Conservation (phyloP, 2,888 invertebrate species). For the Callimorpha dominula region DNA sequence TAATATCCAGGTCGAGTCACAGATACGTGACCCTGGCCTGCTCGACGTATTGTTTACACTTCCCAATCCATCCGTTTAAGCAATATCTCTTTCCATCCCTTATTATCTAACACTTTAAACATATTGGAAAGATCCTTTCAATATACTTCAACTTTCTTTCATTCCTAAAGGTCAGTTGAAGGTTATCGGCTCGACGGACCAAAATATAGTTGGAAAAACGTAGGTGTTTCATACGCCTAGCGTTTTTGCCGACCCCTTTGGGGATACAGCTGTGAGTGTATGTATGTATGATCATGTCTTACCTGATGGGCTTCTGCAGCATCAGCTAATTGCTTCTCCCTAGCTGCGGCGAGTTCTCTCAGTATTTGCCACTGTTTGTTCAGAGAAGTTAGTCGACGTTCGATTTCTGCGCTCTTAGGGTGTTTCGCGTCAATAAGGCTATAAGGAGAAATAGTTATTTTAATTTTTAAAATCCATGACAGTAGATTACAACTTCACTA, state of each 20-base stretch:
- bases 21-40: too few species aligned
- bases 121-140: too few species aligned
- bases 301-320: slow-evolving; percentile 97
- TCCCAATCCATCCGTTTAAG: too few species aligned
- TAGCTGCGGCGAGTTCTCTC: slow-evolving; percentile 89
- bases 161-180: too few species aligned
- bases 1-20: too few species aligned
- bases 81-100: too few species aligned
- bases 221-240: too few species aligned
- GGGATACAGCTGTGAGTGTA: background rate
- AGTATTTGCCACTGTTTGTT: slow-evolving; percentile 96
- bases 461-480: background rate
- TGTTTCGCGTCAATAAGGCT: slow-evolving; percentile 93
- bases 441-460: slow-evolving; percentile 16
- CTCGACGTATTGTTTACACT: too few species aligned
- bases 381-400: slow-evolving; percentile 92
- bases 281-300: background rate
- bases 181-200: too few species aligned
- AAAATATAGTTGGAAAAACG: too few species aligned
- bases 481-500: background rate
- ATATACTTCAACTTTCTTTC: too few species aligned
- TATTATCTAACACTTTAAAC: too few species aligned
- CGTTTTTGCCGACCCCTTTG: background rate
- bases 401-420: slow-evolving; percentile 93
- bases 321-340: slow-evolving; percentile 86